A percentile compares a stretch with the other conserved stretches of the same genome.
These are phyloP conservation scores for Notarius lentiginosus DNA, from an alignment of 2,113 vertebrate genomes.

Conservation along the genomic window DNA sequence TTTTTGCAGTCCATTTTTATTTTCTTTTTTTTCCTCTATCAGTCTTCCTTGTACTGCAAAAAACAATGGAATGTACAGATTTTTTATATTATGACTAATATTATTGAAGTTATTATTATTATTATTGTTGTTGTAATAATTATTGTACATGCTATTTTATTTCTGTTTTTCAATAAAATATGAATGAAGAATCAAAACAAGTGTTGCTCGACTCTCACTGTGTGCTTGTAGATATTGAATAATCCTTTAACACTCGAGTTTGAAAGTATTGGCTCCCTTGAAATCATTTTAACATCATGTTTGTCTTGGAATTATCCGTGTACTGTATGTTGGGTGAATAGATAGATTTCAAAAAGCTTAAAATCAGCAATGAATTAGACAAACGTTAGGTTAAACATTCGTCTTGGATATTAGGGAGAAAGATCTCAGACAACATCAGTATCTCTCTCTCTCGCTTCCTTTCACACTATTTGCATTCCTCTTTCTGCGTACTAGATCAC, in stretches of 20 bases:
- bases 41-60: constrained; percentile 97
- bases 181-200: constrained; percentile 58
- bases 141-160: constrained; percentile 96
- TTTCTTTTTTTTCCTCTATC: constrained; percentile 76
- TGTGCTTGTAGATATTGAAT: neutral
- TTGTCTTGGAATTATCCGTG: neutral
- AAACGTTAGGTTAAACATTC: neutral
- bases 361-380: neutral
- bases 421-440: neutral
- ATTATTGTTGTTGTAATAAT: constrained; percentile 60
- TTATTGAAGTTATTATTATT: constrained; percentile 64
- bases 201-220: neutral
- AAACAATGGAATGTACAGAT: constrained; percentile 95
- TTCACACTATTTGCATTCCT: neutral
- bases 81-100: constrained; percentile 82
- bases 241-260: neutral
- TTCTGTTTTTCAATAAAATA: constrained; percentile 94
- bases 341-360: neutral
- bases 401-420: constrained; percentile 4
- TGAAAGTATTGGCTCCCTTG: neutral
- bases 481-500: neutral
- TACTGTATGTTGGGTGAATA: neutral
- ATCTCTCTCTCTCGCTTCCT: neutral
- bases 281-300: neutral
- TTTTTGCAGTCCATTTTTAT: constrained; percentile 70